Evolutionary conservation across 2,113 vertebrate species (phyloP).

Genomic region (Eurypyga helias): DNA sequence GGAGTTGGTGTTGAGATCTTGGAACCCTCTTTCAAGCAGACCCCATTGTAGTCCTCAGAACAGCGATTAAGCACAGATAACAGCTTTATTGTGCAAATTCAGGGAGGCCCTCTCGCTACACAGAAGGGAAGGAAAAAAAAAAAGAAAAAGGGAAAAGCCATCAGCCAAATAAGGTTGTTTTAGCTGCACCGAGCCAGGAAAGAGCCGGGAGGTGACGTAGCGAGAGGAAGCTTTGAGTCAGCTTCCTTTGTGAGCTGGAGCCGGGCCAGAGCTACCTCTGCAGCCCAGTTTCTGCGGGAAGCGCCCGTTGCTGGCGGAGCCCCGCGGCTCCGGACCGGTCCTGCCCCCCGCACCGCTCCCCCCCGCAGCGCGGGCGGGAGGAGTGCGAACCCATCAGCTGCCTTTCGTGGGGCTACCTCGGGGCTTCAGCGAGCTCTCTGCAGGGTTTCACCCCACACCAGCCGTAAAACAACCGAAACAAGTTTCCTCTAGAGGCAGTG

Average conservation of each 20-base stretch:
- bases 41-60: not conserved
- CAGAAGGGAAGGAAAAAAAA: conserved; percentile 16
- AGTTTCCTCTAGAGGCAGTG: conserved; percentile 31
- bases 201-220: conserved; percentile 88
- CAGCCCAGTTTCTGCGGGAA: not conserved
- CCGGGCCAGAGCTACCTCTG: conserved; percentile 72
- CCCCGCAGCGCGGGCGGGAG: too few relatives aligned
- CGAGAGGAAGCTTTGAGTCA: conserved; percentile 91
- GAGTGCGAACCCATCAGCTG: too few relatives aligned
- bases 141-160: conserved; percentile 25
- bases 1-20: not conserved
- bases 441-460: not conserved
- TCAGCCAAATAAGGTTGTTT: conserved; percentile 92
- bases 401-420: not conserved
- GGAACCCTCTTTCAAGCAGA: not conserved
- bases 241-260: conserved; percentile 80
- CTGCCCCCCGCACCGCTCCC: not conserved
- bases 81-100: conserved; percentile 54
- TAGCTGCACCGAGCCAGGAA: conserved; percentile 80
- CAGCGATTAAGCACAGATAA: conserved; percentile 68
- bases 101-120: conserved; percentile 7
- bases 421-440: not conserved
- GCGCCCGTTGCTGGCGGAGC: not conserved
- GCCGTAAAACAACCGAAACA: not conserved
- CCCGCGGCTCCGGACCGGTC: not conserved